phyloP scores from a whole-genome alignment of 2,797 vertebrate genomes.

The Danio tinwini region DNA sequence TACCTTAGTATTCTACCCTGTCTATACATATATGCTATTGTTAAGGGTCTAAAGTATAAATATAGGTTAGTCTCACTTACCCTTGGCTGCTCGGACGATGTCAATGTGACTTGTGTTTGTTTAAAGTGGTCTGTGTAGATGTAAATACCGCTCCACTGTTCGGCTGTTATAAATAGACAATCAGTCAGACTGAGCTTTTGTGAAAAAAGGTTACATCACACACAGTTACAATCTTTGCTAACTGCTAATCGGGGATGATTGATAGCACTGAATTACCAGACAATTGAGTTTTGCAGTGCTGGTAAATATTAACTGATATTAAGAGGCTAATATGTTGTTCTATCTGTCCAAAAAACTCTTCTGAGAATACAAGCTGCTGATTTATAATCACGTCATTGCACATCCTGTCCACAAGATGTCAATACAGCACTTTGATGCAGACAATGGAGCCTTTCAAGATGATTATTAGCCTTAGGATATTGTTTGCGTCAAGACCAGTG shows the following conservation, averaged over 20 bases:
- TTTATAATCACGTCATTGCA: background rate
- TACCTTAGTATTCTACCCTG: background rate
- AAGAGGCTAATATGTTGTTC: background rate
- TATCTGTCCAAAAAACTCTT: background rate
- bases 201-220: constrained; percentile 70
- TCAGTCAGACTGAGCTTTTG: constrained; percentile 68
- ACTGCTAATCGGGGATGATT: constrained; percentile 7
- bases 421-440: constrained; percentile 62
- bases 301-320: background rate
- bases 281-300: background rate
- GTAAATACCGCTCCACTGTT: constrained; percentile 65
- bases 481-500: background rate
- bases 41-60: constrained; percentile 1
- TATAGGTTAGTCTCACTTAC: constrained; percentile 65
- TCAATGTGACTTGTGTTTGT: constrained; percentile 50
- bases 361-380: background rate
- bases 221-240: constrained; percentile 2
- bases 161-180: constrained; percentile 77
- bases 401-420: constrained; percentile 73
- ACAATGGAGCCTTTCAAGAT: background rate
- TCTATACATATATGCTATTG: background rate
- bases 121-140: constrained; percentile 54
- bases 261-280: constrained; percentile 27
- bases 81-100: constrained; percentile 64
- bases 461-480: background rate